Base-by-base conservation (phyloP, 2,113 vertebrate genomes). In the Eonycteris spelaea region DNA sequence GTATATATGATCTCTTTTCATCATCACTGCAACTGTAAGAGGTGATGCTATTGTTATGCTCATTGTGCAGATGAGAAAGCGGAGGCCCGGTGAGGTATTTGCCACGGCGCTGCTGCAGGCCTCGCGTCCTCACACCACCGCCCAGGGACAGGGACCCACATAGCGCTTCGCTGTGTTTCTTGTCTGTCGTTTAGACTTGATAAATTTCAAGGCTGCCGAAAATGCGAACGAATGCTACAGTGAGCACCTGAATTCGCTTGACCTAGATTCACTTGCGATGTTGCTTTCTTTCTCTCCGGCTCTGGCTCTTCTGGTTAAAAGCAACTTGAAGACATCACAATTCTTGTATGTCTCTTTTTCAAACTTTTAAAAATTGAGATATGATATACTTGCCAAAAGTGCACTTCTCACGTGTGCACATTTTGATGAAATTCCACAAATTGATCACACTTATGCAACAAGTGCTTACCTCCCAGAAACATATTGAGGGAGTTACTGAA, bases 351-450 rank as follows among this genome's bases (percentile, higher is more conserved):
- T 89, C 22, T 80, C 16, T 92, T 88, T 33, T 35, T 33, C 19
- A 65, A 35, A 40, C 22, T 5, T 77, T 40, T 68, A 45, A 40
- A 40, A 38, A 38, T 15, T 18, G 51, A 77, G 57, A 30, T 75
- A 33, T 12, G 13, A 65, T 33, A 38, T 0, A 12, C 12, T 63
- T 45, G 43, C 11, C 40, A n/a, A 33, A 89, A 53, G 6, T 35
- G 0, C 0, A 2, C 67, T 59, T 80, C 7, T 71, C 8, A 3
- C 5, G 12, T 48, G 3, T 33, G 30, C 33, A 5, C 22, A 21
- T 1, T 45, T 55, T 11, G 89, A 61, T 48, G 70, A 26, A 28
- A 70, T 79, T 53, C 63, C 53, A 83, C 28, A 78, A 48, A 73
- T 15, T 22, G 53, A 28, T 13, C 3, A 9, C 16, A 77, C 3